These are phyloP conservation scores for Pluvialis apricaria DNA, from an alignment of 2,113 vertebrate species.

Conservation along the genomic window DNA sequence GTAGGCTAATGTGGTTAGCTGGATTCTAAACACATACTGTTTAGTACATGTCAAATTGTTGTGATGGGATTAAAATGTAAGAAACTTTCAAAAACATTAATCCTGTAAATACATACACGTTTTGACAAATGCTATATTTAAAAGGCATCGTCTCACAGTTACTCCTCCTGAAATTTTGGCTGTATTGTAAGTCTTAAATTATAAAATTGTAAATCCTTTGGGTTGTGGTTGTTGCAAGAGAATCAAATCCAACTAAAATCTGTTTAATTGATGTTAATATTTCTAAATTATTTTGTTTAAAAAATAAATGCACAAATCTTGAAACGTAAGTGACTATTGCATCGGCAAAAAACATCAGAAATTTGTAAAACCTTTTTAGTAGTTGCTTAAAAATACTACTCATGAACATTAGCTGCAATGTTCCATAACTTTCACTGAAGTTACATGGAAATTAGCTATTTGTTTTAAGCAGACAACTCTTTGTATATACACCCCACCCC, in stretches of 20 bases:
- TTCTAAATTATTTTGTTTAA: background rate
- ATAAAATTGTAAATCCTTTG: background rate
- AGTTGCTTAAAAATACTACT: background rate
- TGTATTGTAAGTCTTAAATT: background rate
- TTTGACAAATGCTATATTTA: background rate
- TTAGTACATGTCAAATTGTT: background rate
- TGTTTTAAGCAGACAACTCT: background rate
- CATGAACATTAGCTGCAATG: background rate
- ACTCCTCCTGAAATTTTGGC: background rate
- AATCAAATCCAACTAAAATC: background rate
- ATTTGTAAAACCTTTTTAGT: background rate
- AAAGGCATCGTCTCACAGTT: background rate
- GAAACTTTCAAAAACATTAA: background rate
- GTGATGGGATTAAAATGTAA: background rate
- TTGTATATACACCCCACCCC: no score
- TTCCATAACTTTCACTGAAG: background rate
- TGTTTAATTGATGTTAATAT: background rate
- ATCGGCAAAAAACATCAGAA: background rate
- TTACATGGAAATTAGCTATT: background rate
- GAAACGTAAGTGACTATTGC: background rate
- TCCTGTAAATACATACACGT: background rate
- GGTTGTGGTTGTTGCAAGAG: background rate
- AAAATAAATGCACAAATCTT: background rate
- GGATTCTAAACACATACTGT: rapidly evolving
- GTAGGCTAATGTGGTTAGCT: background rate